These are phyloP conservation scores for Megaptera novaeangliae DNA, from an alignment of 2,113 vertebrate genomes.

Conservation along the genomic window DNA sequence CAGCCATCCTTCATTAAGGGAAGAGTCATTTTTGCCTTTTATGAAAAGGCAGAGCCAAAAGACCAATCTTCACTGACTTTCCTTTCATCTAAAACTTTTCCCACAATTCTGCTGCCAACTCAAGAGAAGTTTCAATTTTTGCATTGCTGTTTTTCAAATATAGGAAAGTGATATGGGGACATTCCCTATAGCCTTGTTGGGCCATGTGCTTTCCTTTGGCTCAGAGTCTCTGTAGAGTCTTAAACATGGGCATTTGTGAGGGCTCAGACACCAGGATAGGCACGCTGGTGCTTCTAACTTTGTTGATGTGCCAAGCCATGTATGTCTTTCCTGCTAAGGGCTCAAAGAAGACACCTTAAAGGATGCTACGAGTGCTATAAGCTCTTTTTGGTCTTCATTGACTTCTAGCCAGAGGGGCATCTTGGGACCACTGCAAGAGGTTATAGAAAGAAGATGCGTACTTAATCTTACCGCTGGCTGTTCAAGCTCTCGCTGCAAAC, in stretches of 20 bases:
- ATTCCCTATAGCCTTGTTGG: conserved; percentile 42
- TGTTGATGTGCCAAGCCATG: conserved; percentile 37
- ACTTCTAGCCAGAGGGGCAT: conserved; percentile 45
- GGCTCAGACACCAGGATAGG: conserved; percentile 4
- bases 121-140: conserved; percentile 55
- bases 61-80: conserved; percentile 50
- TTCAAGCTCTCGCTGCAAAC: background rate
- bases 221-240: conserved; percentile 7
- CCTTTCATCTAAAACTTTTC: conserved; percentile 70
- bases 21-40: conserved; percentile 47
- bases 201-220: conserved; percentile 23
- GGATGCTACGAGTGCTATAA: background rate
- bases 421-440: conserved; percentile 46
- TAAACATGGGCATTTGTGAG: conserved; percentile 7
- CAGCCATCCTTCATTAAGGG: conserved; percentile 57
- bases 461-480: background rate
- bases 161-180: background rate
- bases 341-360: conserved; percentile 57
- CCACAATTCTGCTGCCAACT: conserved; percentile 57
- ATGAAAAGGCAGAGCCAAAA: conserved; percentile 48
- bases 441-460: conserved; percentile 31
- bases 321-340: conserved; percentile 53
- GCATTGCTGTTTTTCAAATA: conserved; percentile 43
- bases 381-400: conserved; percentile 51
- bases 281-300: background rate